Percentiles rank a stretch among this genome's conserved stretches.
phyloP scores from a whole-genome alignment of 2,113 vertebrate species.

The Verasper variegatus region DNA sequence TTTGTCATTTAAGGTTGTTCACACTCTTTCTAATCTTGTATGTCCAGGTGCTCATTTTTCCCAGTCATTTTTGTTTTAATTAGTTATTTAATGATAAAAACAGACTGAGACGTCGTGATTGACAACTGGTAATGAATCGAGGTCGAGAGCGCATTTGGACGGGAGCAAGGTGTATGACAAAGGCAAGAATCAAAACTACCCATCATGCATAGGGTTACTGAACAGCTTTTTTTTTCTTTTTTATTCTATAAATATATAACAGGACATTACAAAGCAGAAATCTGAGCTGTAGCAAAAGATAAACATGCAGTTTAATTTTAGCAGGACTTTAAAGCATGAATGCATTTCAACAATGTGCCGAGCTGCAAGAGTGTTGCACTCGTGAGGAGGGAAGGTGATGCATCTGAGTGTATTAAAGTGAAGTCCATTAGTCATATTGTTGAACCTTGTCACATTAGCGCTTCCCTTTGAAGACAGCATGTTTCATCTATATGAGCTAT shows the following conservation, averaged over 20 bases:
- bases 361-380: background rate
- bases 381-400: constrained; percentile 9
- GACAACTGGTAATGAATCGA: too few species aligned
- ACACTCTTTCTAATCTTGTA: too few species aligned
- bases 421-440: constrained; percentile 44
- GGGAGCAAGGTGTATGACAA: background rate
- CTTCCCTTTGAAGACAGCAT: constrained; percentile 49
- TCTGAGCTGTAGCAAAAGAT: background rate
- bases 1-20: too few species aligned
- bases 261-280: background rate
- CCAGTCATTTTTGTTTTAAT: too few species aligned
- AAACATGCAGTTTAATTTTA: background rate
- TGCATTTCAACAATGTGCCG: background rate
- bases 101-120: too few species aligned
- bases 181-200: background rate
- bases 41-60: too few species aligned
- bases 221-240: background rate
- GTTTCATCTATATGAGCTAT: constrained; percentile 42
- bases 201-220: background rate
- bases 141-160: too few species aligned
- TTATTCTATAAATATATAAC: background rate
- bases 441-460: constrained; percentile 46
- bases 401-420: constrained; percentile 20
- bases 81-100: too few species aligned
- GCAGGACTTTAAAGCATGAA: background rate